phyloP scores from a whole-genome alignment of 92 coral and sea anemone genomes.

The Palythoa grandis region DNA sequence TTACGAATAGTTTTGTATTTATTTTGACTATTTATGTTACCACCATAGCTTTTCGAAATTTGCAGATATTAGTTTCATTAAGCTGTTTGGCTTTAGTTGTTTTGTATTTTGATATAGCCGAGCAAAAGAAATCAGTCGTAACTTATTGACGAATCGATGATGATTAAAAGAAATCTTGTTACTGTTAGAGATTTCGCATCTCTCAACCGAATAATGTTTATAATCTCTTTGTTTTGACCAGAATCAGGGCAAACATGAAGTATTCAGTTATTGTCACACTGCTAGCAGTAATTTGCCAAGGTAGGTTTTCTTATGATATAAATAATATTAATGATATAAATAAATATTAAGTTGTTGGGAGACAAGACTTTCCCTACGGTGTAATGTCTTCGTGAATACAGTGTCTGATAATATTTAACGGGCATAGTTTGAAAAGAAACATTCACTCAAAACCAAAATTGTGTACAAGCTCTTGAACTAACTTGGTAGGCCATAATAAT shows the following conservation, averaged over 20 bases:
- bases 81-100: neutral
- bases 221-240: constrained; percentile 3
- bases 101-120: too few species aligned
- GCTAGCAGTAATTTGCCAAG: constrained; percentile 4
- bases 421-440: too few species aligned
- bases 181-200: neutral
- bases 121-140: neutral
- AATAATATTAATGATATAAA: neutral
- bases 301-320: neutral
- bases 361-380: too few species aligned
- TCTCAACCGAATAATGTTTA: neutral
- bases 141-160: neutral
- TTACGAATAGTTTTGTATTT: neutral
- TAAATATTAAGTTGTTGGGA: neutral
- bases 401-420: too few species aligned
- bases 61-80: neutral
- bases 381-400: too few species aligned
- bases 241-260: constrained; percentile 14
- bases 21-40: neutral
- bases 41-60: neutral
- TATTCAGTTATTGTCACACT: neutral
- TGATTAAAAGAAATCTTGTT: neutral
- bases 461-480: too few species aligned
- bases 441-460: too few species aligned
- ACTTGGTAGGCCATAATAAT: too few species aligned